Evolutionary conservation across 1,140 invertebrate species (phyloP), one percentile per base, ranked within the genome.

Genomic region (Drosophila prosaltans): DNA sequence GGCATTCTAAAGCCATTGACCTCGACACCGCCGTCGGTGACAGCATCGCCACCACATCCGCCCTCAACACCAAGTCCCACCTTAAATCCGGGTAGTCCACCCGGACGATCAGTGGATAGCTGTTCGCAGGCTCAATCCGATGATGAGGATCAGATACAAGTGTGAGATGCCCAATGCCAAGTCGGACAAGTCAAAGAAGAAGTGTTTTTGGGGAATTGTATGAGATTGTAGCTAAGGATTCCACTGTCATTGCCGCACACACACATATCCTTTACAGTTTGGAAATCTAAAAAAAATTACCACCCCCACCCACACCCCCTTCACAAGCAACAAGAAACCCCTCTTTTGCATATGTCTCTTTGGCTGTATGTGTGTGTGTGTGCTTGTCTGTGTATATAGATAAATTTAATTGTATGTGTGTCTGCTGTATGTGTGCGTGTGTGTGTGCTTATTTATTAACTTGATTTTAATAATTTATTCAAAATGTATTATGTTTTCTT

Each of bases 21-120:
- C 40, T 51, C 9, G 16, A 63, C 58, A 61, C 61, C 70, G 45
- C 69, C 60, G 11, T 45, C 60, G 45, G 45, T 67, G 9, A 41
- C 62, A 0, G 55, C 61, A 39, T 76, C 81, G 30, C 85, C 81
- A 16, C 65, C 45, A 58, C 75, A 78, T 66, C 76, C 85, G 11
- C 74, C 91, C n/a, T 92, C 92, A 0, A 89, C 84, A 11, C 92
- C 91, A 2, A 92, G 92, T 81, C 92, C 92, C 0, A 92, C 91
- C 24, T 57, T 92, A 7, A 91, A 92, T 69, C 92, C 91, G 51
- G 92, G 92, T 36, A 92, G 91, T 81, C 92, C 92, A 69, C 91
- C 91, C 2, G 91, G 91, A 0, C 78, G 92, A 3, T 92, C 92
- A 28, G 80, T 90, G 21, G 91, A 92, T 55, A 92, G 91, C 24